These are phyloP conservation scores for Delphinus delphis DNA, from an alignment of 2,113 vertebrate species.

Conservation along the genomic window DNA sequence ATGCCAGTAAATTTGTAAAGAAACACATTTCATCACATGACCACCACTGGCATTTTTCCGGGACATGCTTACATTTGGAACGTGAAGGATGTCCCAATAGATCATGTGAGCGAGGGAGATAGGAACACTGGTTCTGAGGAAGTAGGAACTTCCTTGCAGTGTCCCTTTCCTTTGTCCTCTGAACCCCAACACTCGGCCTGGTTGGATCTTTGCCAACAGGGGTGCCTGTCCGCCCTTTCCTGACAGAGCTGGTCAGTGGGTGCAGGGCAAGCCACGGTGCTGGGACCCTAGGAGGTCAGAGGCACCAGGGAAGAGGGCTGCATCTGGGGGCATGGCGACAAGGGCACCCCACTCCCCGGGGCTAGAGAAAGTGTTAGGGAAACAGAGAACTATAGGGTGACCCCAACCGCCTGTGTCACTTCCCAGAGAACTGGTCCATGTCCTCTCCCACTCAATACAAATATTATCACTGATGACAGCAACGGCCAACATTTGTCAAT, in stretches of 20 bases:
- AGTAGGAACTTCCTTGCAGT: constrained; percentile 73
- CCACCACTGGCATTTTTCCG: background rate
- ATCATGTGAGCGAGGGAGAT: constrained; percentile 64
- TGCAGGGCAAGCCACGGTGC: background rate
- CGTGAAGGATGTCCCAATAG: constrained; percentile 67
- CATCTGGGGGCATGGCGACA: no score
- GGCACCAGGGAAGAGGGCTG: background rate
- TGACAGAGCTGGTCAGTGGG: background rate
- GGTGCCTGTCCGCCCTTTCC: constrained; percentile 59
- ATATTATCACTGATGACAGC: background rate
- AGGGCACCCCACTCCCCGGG: rapidly evolving
- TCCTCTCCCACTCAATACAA: background rate
- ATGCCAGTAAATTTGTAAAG: background rate
- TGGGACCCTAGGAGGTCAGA: background rate
- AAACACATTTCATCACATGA: constrained; percentile 43
- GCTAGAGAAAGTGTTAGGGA: background rate
- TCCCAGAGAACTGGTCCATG: background rate
- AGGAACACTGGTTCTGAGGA: constrained; percentile 74
- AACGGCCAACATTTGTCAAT: background rate
- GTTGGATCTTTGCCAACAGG: constrained; percentile 57
- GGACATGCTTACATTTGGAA: constrained; percentile 58
- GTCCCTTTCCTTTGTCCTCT: constrained; percentile 71
- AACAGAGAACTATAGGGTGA: rapidly evolving
- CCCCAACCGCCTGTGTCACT: rapidly evolving
- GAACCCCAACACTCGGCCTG: constrained; percentile 66